Evolutionary conservation across 1,140 invertebrate genomes (phyloP).

Genomic region (Atta texana): DNA sequence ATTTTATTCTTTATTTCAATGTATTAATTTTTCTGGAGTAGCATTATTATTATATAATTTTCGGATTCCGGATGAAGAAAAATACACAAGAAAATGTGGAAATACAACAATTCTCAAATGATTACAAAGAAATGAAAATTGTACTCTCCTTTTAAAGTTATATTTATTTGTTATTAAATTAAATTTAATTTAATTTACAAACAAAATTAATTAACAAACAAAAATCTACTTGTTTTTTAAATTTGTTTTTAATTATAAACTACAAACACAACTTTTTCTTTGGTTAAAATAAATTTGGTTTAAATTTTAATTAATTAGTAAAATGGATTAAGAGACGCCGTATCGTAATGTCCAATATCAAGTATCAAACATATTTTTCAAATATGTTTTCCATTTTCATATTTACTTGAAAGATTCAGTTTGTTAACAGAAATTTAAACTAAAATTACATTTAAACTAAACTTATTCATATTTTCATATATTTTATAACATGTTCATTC

Average conservation of each 20-base stretch:
- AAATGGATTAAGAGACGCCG: no score
- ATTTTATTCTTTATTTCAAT: no score
- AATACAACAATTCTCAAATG: no score
- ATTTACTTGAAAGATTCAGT: not conserved
- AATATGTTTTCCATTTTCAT: no score
- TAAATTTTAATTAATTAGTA: no score
- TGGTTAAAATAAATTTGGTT: not conserved
- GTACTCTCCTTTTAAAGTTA: not conserved
- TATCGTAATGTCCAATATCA: no score
- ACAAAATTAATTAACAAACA: not conserved
- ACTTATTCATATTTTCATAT: constrained; percentile 18
- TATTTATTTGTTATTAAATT: not conserved
- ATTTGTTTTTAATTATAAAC: not conserved
- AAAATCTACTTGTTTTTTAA: not conserved
- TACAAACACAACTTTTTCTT: not conserved
- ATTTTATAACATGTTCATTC: not conserved
- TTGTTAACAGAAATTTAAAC: not conserved
- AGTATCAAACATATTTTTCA: no score
- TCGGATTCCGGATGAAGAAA: no score
- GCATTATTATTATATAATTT: no score
- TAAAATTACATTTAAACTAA: not conserved
- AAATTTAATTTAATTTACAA: not conserved
- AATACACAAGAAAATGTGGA: no score
- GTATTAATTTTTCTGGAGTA: no score
- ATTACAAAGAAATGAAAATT: no score